Conservation (phyloP, 2,888 invertebrate species). For the Trichogramma dendrolimi region DNA sequence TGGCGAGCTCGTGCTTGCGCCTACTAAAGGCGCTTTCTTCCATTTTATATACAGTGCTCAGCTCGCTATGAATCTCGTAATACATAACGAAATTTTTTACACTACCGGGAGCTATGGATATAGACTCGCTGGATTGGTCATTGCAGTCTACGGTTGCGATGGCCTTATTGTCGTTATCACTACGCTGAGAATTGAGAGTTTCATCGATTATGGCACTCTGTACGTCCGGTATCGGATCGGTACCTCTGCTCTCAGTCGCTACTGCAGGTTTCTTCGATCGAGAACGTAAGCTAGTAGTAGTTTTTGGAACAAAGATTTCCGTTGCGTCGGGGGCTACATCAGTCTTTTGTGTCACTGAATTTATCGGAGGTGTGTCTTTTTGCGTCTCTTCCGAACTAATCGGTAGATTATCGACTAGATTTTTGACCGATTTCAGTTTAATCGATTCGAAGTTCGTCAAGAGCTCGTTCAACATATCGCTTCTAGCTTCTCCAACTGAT, state of each 20-base stretch:
- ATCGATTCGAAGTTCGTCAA: slow-evolving; percentile 44
- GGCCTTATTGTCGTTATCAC: slow-evolving; percentile 49
- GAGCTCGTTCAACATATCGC: slow-evolving; percentile 44
- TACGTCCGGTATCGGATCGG: slow-evolving; percentile 34
- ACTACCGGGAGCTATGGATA: slow-evolving; percentile 46
- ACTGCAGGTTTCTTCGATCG: no score
- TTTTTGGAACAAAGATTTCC: not conserved
- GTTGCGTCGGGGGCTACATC: not conserved
- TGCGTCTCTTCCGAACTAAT: no score
- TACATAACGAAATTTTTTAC: slow-evolving; percentile 48
- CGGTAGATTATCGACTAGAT: not conserved
- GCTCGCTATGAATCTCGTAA: slow-evolving; percentile 44
- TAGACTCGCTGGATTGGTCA: slow-evolving; percentile 44
- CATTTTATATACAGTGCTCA: slow-evolving; percentile 38
- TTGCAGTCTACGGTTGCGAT: slow-evolving; percentile 46
- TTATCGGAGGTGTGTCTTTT: no score
- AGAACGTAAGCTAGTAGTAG: no score
- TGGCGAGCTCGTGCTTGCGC: slow-evolving; percentile 6
- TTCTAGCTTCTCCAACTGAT: slow-evolving; percentile 37
- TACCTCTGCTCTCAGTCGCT: slow-evolving; percentile 5
- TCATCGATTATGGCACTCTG: slow-evolving; percentile 47
- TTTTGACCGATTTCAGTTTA: slow-evolving; percentile 39
- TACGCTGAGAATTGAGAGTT: slow-evolving; percentile 35
- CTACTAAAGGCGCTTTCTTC: slow-evolving; percentile 35
- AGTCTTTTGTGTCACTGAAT: no score